Evolutionary conservation across 2,113 vertebrate species (phyloP).

Genomic region (cat (Felis catus)): DNA sequence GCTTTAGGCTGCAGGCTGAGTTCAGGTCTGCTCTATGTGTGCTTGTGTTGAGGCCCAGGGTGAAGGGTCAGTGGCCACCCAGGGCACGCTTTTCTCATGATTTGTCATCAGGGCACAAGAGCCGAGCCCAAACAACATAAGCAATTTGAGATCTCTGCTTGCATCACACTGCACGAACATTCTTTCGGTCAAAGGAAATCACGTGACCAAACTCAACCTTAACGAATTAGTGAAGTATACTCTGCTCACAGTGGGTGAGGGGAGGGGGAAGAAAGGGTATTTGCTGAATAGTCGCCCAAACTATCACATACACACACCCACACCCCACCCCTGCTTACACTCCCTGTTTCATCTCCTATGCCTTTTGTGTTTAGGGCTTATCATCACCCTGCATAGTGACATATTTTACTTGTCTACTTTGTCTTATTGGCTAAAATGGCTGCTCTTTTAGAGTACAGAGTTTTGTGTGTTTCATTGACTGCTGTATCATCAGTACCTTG

Average conservation of each 20-base stretch:
- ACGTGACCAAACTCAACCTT: background rate
- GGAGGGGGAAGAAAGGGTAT: background rate
- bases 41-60: background rate
- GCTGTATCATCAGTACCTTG: background rate
- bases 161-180: background rate
- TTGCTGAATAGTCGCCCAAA: background rate
- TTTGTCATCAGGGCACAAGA: background rate
- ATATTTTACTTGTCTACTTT: conserved; percentile 8
- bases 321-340: background rate
- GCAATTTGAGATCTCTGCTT: background rate
- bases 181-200: background rate
- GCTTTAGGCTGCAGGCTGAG: background rate
- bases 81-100: background rate
- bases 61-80: background rate
- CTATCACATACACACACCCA: background rate
- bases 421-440: background rate
- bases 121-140: background rate
- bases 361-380: conserved; percentile 19
- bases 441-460: background rate
- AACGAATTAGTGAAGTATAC: background rate
- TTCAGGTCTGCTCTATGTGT: background rate
- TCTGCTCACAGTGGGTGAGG: background rate
- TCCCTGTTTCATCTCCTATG: background rate
- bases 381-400: background rate
- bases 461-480: conserved; percentile 47